These are phyloP conservation scores for Urophycis tenuis DNA, from an alignment of 2,797 vertebrate genomes.

Conservation along the genomic window DNA sequence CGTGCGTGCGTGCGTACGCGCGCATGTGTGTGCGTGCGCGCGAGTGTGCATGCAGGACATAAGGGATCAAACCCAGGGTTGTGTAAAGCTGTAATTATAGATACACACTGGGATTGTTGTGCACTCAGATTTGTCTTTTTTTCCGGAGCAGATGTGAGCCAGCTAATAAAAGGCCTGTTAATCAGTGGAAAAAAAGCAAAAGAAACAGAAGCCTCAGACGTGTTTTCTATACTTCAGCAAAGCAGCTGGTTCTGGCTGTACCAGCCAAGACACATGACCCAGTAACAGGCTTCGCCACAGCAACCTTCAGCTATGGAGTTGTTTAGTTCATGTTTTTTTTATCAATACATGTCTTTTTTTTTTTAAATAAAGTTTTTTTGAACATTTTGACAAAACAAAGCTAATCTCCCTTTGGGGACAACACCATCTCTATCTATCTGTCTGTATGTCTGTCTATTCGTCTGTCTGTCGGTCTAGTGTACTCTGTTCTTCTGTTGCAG, in stretches of 20 bases:
- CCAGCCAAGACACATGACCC: background rate
- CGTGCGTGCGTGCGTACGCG: background rate
- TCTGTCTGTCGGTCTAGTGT: background rate
- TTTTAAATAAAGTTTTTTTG: background rate
- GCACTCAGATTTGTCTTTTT: slow-evolving; percentile 27
- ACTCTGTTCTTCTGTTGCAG: background rate
- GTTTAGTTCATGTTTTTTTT: background rate
- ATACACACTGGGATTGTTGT: slow-evolving; percentile 52
- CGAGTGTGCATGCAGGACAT: background rate
- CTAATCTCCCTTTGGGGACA: background rate
- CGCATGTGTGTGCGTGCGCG: background rate
- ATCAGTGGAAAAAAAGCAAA: background rate
- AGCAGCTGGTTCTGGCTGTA: background rate
- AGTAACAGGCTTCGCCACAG: background rate
- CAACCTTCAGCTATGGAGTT: background rate
- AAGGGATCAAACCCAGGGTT: slow-evolving; percentile 38
- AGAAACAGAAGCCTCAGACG: background rate
- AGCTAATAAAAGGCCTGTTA: slow-evolving; percentile 13
- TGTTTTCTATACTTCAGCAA: background rate
- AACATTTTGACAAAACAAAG: background rate
- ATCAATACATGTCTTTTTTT: no score
- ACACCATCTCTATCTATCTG: background rate
- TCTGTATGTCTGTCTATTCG: background rate
- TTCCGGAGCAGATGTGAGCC: slow-evolving; percentile 52
- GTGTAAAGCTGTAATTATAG: slow-evolving; percentile 43